Conservation (phyloP, 2,113 vertebrate species). For the Bufo bufo region DNA sequence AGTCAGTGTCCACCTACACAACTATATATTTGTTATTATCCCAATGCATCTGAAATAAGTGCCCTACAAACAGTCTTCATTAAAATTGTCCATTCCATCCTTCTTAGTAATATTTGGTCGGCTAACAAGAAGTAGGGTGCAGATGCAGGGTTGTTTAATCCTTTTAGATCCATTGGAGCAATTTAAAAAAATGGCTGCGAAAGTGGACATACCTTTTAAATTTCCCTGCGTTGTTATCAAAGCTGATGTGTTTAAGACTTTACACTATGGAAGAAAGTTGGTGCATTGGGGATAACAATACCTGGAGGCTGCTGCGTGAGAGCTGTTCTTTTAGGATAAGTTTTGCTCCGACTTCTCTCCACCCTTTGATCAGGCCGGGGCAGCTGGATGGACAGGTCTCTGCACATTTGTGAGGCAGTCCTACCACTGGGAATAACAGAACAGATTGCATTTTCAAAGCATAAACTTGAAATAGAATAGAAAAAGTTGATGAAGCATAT, state of each 20-base stretch:
- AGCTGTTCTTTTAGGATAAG: constrained; percentile 80
- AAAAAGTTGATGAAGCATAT: neutral
- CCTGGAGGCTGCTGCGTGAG: constrained; percentile 70
- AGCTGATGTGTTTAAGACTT: neutral
- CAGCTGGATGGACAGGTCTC: constrained; percentile 77
- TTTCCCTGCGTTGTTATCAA: too few species aligned
- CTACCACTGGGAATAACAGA: constrained; percentile 71
- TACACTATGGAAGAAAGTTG: neutral
- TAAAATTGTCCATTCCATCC: too few species aligned
- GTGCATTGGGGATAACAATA: constrained; percentile 51
- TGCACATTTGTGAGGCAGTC: constrained; percentile 79
- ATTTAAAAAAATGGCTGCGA: too few species aligned
- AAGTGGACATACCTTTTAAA: too few species aligned
- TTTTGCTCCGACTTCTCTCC: constrained; percentile 83
- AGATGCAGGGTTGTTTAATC: too few species aligned
- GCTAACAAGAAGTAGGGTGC: too few species aligned
- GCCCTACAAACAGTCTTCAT: too few species aligned
- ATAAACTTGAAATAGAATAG: neutral
- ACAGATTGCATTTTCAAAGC: neutral
- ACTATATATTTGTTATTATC: too few species aligned
- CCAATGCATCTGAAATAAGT: too few species aligned
- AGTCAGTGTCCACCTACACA: too few species aligned
- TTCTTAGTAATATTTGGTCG: too few species aligned
- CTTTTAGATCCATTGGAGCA: too few species aligned
- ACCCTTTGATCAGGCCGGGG: constrained; percentile 81